These are phyloP conservation scores for Chironex yamaguchii DNA, from an alignment of 30 jellyfish, hydroid and myxozoan species.

Conservation along the genomic window DNA sequence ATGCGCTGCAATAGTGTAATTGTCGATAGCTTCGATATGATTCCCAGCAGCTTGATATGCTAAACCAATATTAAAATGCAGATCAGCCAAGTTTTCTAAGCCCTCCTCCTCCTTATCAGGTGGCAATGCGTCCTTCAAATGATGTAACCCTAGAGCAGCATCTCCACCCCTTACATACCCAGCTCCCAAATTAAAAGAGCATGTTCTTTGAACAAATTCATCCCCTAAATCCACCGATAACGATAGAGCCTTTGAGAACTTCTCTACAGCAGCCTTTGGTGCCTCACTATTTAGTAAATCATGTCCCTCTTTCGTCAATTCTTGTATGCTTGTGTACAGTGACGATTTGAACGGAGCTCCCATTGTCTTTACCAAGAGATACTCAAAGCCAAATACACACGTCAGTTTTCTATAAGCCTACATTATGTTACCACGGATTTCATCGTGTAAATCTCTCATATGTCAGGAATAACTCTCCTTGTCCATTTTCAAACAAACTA, in stretches of 20 bases:
- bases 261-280: constrained; percentile 71
- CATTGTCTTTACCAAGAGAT: constrained; percentile 8
- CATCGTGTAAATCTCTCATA: too few relatives aligned
- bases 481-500: too few relatives aligned
- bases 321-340: constrained; percentile 56
- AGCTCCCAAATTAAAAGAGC: constrained; percentile 92
- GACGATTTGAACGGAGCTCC: constrained; percentile 36
- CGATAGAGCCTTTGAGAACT: constrained; percentile 72
- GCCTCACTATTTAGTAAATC: constrained; percentile 62
- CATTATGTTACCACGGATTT: too few relatives aligned
- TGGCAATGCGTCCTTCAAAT: constrained; percentile 65
- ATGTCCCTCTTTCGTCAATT: constrained; percentile 84
- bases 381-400: too few relatives aligned
- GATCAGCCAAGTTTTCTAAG: constrained; percentile 80
- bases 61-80: constrained; percentile 87
- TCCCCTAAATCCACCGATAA: constrained; percentile 68
- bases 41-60: constrained; percentile 83
- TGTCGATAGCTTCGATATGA: constrained; percentile 73
- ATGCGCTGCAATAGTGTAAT: constrained; percentile 74
- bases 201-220: constrained; percentile 68
- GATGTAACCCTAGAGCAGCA: constrained; percentile 75
- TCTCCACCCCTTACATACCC: constrained; percentile 85
- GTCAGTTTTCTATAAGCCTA: too few relatives aligned
- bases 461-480: too few relatives aligned
- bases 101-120: constrained; percentile 77